Evolutionary conservation across 2,113 vertebrate genomes (phyloP).

Genomic region (Hydrolagus affinis): DNA sequence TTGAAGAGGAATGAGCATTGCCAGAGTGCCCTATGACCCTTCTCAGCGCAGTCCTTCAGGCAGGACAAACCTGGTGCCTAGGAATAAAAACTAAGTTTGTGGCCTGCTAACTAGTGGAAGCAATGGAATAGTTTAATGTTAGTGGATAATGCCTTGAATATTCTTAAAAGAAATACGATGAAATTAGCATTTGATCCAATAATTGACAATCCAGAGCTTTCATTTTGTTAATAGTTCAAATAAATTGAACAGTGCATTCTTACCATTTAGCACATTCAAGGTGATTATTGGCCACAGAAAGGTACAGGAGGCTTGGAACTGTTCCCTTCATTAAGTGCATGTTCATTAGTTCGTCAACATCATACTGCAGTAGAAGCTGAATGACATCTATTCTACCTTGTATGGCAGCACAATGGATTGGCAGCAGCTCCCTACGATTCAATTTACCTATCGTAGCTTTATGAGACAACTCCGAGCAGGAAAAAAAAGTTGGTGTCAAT

Average conservation of each 20-base stretch:
- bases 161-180: neutral
- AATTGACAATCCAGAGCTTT: neutral
- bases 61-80: no score
- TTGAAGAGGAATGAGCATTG: no score
- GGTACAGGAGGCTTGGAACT: neutral
- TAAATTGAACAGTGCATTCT: neutral
- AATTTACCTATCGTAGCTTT: constrained; percentile 30
- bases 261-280: constrained; percentile 33
- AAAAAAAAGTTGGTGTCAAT: constrained; percentile 9
- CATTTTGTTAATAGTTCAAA: neutral
- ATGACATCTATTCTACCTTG: constrained; percentile 3
- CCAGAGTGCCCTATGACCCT: no score
- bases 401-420: constrained; percentile 34
- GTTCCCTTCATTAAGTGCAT: neutral
- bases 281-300: neutral
- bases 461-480: constrained; percentile 24
- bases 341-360: constrained; percentile 17
- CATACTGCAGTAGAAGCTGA: constrained; percentile 16
- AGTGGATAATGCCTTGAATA: neutral
- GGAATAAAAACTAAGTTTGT: no score
- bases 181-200: neutral
- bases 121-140: no score
- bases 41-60: no score
- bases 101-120: no score
- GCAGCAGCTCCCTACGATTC: constrained; percentile 27